Percentiles rank a stretch among this genome's conserved stretches.
Conservation (phyloP, 2,888 invertebrate species). For the Temnothorax ravouxi region DNA sequence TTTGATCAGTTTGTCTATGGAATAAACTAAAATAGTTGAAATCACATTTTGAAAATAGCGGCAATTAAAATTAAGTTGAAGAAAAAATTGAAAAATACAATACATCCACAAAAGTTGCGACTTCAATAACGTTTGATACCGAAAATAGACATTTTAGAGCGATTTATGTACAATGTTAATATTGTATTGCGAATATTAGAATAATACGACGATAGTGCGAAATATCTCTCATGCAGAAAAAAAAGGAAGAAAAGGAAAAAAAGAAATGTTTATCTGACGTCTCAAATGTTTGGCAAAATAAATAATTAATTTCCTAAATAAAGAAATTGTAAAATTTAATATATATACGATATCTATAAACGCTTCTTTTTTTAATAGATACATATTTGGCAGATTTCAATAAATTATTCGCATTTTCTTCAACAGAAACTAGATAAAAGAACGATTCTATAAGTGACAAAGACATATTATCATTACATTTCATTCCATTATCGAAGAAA, state of each 20-base stretch:
- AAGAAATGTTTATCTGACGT: background rate
- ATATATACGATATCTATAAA: background rate
- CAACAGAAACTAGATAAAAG: background rate
- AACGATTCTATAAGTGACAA: background rate
- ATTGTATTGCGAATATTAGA: background rate
- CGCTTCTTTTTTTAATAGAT: background rate
- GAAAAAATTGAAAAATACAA: background rate
- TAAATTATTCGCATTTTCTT: background rate
- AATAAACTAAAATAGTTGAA: background rate
- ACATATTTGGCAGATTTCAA: background rate
- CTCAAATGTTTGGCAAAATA: background rate
- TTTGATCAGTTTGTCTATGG: background rate
- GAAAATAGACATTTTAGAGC: background rate
- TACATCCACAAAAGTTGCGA: background rate
- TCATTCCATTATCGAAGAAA: slow-evolving; percentile 7
- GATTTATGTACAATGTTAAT: background rate
- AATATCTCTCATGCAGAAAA: background rate
- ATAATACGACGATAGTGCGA: background rate
- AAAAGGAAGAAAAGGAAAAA: too few relatives aligned
- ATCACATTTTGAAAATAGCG: background rate
- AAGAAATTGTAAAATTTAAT: slow-evolving; percentile 4
- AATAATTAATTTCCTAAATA: background rate
- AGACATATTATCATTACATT: background rate
- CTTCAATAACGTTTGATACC: background rate
- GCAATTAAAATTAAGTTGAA: background rate